Evolutionary conservation across 1,140 invertebrate genomes (phyloP), one percentile per base, ranked within the genome.

Genomic region (Drosophila azteca): DNA sequence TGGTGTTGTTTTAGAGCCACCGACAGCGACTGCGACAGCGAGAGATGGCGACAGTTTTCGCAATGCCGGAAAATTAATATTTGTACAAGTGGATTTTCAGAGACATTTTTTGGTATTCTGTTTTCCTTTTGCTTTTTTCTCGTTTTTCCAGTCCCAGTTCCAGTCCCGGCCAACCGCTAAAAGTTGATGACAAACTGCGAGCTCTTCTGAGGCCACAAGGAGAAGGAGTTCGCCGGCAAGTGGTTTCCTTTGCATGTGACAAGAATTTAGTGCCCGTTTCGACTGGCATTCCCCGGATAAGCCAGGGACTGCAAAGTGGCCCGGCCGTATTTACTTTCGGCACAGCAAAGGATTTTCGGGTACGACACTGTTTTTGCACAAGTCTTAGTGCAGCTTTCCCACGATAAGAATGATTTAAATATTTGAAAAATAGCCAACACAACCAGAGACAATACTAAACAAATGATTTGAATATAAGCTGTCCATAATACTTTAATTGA

Each of bases 41-140:
- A 67, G 48, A 31, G 26, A 52, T 58, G 73, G 57, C 73, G 74
- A 77, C 74, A 77, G 74, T 77, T 75, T 67, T 66, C 53, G 70
- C 70, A 54, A 44, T 66, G 72, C 73, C 60, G 74, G 63, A 77
- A 77, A 77, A 77, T 77, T 77, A 77, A 77, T 77, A 77, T 77
- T 77, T 77, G 50, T 77, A 53, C 73, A 70, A 77, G 74, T 77
- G 74, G 74, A 77, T 77, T 77, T 77, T 53, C 26, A 44, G 55
- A 20, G n/a, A 31, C 66, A 67, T 67, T 66, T 67, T 26, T 66
- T 20, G 13, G 35, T 35, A 26, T 58, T 26, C 24, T 26, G 4
- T 74, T 45, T 73, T 58, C 24, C 43, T 53, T 61, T 50, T 44
- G 17, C 17, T 20, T 20, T 20, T 20, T 20, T 20, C 17, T 20